Conservation (phyloP, 2,888 invertebrate species). For the Ischnura elegans region DNA sequence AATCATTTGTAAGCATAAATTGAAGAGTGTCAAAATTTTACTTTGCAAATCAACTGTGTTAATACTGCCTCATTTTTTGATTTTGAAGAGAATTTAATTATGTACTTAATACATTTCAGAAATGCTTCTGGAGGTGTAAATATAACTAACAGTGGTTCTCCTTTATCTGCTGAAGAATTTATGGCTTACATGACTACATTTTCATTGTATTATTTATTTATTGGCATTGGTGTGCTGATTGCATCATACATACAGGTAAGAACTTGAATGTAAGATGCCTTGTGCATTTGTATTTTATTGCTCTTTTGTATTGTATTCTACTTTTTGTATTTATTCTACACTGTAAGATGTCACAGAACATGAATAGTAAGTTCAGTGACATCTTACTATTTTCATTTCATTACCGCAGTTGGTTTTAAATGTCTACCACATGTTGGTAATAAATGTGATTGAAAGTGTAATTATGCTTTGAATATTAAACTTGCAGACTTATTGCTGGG, state of each 20-base stretch:
- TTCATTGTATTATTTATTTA: constrained; percentile 77
- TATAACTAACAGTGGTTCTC: neutral
- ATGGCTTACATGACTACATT: constrained; percentile 74
- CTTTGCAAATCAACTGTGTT: no score
- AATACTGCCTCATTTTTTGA: no score
- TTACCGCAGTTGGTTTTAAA: no score
- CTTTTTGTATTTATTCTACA: no score
- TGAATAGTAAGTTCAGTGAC: neutral
- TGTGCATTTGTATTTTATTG: neutral
- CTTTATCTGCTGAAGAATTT: constrained; percentile 73
- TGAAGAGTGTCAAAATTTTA: neutral
- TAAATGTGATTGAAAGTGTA: neutral
- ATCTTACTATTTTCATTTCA: no score
- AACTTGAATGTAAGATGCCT: neutral
- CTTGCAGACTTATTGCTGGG: constrained; percentile 75
- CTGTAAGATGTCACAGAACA: no score
- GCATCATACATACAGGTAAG: constrained; percentile 78
- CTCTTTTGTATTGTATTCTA: no score
- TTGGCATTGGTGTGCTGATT: constrained; percentile 78
- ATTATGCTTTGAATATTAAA: neutral
- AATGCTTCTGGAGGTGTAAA: neutral
- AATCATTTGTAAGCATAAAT: constrained; percentile 10
- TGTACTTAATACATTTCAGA: neutral
- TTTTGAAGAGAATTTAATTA: neutral
- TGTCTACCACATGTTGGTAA: neutral